phyloP scores from a whole-genome alignment of 2,888 invertebrate genomes.

The Andrena bicolor region DNA sequence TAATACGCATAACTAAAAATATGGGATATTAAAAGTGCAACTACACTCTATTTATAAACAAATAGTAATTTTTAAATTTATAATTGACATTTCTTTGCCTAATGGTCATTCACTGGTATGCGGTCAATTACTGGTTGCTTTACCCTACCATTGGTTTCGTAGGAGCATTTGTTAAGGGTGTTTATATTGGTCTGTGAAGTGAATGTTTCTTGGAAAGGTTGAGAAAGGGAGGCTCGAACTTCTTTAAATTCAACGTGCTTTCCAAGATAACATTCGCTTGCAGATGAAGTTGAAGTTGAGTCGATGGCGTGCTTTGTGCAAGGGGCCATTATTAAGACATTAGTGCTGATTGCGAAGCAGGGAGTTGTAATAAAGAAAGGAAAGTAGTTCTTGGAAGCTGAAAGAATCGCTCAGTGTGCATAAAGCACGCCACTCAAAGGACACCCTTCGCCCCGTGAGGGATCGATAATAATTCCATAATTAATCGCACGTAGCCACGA shows the following conservation, averaged over 20 bases:
- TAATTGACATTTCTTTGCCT: no score
- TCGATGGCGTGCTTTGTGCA: neutral
- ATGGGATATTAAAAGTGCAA: no score
- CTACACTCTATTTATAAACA: no score
- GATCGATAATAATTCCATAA: slow-evolving; percentile 39
- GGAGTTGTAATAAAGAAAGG: neutral
- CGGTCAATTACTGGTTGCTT: no score
- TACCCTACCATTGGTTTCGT: no score
- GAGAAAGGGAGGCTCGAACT: neutral
- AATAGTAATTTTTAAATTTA: no score
- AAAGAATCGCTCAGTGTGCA: neutral
- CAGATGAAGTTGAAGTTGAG: neutral
- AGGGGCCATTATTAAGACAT: neutral
- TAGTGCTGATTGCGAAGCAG: neutral
- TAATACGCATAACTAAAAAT: no score
- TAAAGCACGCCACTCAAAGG: slow-evolving; percentile 16
- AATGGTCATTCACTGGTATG: no score
- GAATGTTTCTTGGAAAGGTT: neutral
- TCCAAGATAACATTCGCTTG: neutral
- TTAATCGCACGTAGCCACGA: slow-evolving; percentile 52
- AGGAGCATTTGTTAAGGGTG: slow-evolving; percentile 1
- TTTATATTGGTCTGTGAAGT: neutral
- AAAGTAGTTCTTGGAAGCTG: neutral
- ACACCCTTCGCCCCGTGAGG: neutral
- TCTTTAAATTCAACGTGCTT: neutral